phyloP scores from a whole-genome alignment of 1,140 invertebrate species.

The Battus philenor region DNA sequence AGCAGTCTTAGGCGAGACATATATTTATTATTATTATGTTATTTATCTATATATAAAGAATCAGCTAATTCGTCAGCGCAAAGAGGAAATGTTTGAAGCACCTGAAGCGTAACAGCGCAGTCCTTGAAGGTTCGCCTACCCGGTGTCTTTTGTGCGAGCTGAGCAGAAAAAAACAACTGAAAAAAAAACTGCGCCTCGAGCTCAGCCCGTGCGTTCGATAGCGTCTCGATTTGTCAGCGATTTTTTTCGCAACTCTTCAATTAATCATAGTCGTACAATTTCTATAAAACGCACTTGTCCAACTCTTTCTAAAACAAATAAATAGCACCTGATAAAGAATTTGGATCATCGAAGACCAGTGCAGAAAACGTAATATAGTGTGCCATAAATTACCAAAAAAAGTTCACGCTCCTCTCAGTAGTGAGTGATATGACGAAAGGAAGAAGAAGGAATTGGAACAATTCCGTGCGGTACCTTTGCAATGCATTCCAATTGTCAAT shows the following conservation, averaged over 20 bases:
- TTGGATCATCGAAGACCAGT: too few relatives aligned
- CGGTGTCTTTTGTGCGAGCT: constrained; percentile 45
- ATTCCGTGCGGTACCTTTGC: too few relatives aligned
- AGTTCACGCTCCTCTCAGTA: too few relatives aligned
- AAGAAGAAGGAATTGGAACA: too few relatives aligned
- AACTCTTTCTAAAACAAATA: constrained; percentile 29
- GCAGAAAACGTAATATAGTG: not conserved
- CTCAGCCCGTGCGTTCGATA: constrained; percentile 37
- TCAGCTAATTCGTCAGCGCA: constrained; percentile 6
- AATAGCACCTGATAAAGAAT: constrained; percentile 27
- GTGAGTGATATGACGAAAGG: too few relatives aligned
- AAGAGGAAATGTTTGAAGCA: constrained; percentile 26
- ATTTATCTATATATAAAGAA: too few relatives aligned
- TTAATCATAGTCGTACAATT: constrained; percentile 38
- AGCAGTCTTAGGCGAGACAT: too few relatives aligned
- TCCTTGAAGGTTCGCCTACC: constrained; percentile 66
- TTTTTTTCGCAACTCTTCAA: constrained; percentile 38
- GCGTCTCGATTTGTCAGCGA: constrained; percentile 49
- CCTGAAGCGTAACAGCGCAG: constrained; percentile 57
- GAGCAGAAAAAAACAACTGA: constrained; percentile 33
- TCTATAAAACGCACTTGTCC: constrained; percentile 27
- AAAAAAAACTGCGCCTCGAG: constrained; percentile 42
- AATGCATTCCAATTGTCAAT: not conserved
- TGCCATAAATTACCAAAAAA: not conserved
- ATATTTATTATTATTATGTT: too few relatives aligned